Conservation (phyloP, 1,140 invertebrate species). For the Scaptomyza hsui region DNA sequence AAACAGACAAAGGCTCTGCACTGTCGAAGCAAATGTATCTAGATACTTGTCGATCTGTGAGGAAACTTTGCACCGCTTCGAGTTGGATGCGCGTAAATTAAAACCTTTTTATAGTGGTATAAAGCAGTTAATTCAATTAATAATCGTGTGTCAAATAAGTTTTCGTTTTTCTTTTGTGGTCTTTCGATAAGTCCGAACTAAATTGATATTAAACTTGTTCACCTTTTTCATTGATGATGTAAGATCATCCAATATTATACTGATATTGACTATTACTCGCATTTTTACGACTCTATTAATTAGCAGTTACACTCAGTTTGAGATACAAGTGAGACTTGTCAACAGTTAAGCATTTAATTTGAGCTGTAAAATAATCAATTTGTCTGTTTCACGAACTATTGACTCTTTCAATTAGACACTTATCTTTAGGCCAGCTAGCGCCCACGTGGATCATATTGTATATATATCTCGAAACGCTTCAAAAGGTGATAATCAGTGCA, state of each 20-base stretch:
- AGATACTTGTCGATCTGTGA: slow-evolving; percentile 56
- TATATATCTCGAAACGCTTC: slow-evolving; percentile 5
- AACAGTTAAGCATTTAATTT: slow-evolving; percentile 56
- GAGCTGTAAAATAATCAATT: slow-evolving; percentile 68
- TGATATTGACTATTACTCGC: slow-evolving; percentile 4
- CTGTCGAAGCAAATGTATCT: slow-evolving; percentile 59
- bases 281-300: slow-evolving; percentile 41
- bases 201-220: not conserved
- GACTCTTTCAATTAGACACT: slow-evolving; percentile 62
- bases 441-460: slow-evolving; percentile 18
- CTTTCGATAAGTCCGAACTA: not conserved
- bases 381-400: slow-evolving; percentile 55
- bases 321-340: slow-evolving; percentile 38
- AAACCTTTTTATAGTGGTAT: slow-evolving; percentile 74
- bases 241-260: not conserved
- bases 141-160: slow-evolving; percentile 67
- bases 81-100: slow-evolving; percentile 19
- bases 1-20: slow-evolving; percentile 20
- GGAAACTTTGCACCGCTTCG: slow-evolving; percentile 26
- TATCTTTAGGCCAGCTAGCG: slow-evolving; percentile 34
- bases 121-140: slow-evolving; percentile 79
- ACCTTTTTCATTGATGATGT: slow-evolving; percentile 7
- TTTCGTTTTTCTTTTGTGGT: not conserved
- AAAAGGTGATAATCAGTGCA: slow-evolving; percentile 67
- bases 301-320: slow-evolving; percentile 41